These are phyloP conservation scores for Argyresthia albistria DNA, from an alignment of 2,888 invertebrate species.

Conservation along the genomic window DNA sequence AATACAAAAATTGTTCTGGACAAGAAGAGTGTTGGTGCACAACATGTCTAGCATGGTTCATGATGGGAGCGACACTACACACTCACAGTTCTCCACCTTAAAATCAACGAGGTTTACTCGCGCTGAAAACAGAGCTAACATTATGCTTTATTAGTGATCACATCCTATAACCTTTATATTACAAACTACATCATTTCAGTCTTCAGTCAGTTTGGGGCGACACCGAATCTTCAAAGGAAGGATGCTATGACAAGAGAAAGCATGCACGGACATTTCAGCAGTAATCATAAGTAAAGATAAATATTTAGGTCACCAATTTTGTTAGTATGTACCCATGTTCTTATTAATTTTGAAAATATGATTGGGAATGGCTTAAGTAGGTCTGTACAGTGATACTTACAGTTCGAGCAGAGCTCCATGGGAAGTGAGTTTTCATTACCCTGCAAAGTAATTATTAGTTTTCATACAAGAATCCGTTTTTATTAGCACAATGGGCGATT, in stretches of 20 bases:
- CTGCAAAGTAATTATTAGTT: constrained; percentile 68
- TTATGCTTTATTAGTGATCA: constrained; percentile 33
- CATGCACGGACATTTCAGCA: constrained; percentile 3
- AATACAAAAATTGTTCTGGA: constrained; percentile 41
- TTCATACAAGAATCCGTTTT: background rate
- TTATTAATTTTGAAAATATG: background rate
- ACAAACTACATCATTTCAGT: background rate
- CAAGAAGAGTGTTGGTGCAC: constrained; percentile 46
- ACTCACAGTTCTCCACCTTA: constrained; percentile 75
- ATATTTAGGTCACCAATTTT: background rate
- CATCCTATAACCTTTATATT: background rate
- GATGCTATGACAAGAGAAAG: background rate
- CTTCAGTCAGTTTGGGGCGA: background rate
- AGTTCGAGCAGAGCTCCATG: constrained; percentile 97
- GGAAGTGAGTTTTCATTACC: constrained; percentile 97
- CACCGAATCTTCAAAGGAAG: background rate
- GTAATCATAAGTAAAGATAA: background rate
- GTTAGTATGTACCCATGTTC: background rate
- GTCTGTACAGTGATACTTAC: constrained; percentile 75
- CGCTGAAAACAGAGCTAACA: constrained; percentile 70
- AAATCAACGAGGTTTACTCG: constrained; percentile 75
- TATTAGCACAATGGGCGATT: background rate
- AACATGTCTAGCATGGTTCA: constrained; percentile 49
- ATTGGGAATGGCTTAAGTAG: background rate
- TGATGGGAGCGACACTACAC: constrained; percentile 46